A percentile compares a stretch with the other conserved stretches of the same genome.
phyloP scores from a whole-genome alignment of 2,113 vertebrate species.

The Aegotheles bennettii region DNA sequence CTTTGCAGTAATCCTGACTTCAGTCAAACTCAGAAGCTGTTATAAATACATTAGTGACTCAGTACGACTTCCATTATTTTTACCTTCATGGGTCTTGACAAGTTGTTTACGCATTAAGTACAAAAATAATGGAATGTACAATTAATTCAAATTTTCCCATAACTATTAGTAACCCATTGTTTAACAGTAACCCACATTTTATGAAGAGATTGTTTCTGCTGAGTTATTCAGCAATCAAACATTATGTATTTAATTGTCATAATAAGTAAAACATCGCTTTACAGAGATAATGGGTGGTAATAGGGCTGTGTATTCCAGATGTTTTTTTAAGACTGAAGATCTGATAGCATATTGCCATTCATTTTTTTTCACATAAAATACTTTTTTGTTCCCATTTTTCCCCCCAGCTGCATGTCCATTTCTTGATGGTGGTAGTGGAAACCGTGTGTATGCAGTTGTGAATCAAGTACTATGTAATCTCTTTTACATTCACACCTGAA shows the following conservation, averaged over 20 bases:
- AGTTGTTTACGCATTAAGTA: background rate
- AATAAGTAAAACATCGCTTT: background rate
- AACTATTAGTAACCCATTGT: background rate
- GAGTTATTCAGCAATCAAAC: background rate
- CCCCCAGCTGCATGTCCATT: background rate
- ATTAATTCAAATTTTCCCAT: background rate
- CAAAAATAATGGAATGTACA: background rate
- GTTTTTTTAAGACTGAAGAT: background rate
- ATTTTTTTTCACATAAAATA: background rate
- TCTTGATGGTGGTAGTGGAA: background rate
- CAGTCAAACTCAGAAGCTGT: background rate
- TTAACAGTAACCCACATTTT: background rate
- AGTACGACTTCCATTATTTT: background rate
- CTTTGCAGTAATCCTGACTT: background rate
- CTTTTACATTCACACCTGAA: background rate
- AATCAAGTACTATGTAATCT: background rate
- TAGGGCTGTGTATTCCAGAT: background rate
- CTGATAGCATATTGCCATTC: background rate
- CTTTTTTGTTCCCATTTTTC: fast-evolving
- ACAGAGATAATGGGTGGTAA: background rate
- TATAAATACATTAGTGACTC: background rate
- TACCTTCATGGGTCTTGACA: background rate
- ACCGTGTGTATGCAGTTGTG: background rate
- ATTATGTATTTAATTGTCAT: background rate
- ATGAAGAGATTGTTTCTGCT: background rate